Percentiles rank a stretch among this genome's conserved stretches.
Conservation (phyloP, 2,113 vertebrate species). For the Felis chaus region DNA sequence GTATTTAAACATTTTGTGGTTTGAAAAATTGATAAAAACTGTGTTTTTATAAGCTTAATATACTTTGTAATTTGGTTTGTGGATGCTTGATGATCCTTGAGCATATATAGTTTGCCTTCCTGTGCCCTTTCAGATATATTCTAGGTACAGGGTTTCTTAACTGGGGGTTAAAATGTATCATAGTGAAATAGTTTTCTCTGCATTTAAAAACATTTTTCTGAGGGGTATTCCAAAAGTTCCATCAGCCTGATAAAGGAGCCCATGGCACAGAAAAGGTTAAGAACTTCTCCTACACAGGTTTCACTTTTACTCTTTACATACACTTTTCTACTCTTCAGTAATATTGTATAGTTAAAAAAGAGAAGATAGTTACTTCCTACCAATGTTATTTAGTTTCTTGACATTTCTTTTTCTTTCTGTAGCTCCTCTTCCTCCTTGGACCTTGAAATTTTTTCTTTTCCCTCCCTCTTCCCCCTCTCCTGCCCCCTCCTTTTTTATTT, state of each 20-base stretch:
- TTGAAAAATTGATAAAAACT: neutral
- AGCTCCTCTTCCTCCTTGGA: neutral
- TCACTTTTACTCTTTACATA: neutral
- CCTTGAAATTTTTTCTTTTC: neutral
- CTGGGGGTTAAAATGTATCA: neutral
- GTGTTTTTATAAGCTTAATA: constrained; percentile 14
- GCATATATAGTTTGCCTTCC: neutral
- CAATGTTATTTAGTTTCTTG: neutral
- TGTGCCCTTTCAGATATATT: neutral
- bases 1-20: neutral
- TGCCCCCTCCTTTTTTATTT: neutral
- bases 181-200: neutral
- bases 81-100: neutral
- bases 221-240: neutral
- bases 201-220: neutral
- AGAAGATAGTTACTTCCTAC: neutral
- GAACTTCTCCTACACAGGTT: neutral
- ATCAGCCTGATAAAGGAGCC: neutral
- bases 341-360: neutral
- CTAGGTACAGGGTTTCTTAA: neutral
- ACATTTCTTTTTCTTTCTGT: neutral
- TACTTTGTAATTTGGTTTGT: neutral
- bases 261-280: neutral
- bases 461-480: neutral
- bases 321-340: neutral